phyloP scores from a whole-genome alignment of 2,797 vertebrate genomes.

The Toxotes lorentzi region DNA sequence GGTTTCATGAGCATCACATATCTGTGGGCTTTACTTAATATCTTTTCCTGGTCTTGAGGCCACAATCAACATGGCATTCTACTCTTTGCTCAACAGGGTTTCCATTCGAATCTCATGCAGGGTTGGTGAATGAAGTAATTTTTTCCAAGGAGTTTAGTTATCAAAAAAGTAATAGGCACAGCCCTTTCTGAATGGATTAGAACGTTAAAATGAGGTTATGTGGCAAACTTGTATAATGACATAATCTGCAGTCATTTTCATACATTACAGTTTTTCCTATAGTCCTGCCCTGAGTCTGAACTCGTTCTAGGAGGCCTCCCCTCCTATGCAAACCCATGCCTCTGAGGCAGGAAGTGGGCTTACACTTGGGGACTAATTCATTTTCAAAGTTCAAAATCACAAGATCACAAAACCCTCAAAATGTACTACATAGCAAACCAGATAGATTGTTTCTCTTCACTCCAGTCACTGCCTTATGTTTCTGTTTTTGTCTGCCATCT shows the following conservation, averaged over 20 bases:
- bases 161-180: constrained; percentile 59
- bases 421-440: constrained; percentile 19
- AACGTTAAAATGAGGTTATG: constrained; percentile 42
- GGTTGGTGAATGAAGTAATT: constrained; percentile 72
- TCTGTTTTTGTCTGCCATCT: constrained; percentile 15
- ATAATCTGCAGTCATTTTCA: constrained; percentile 37
- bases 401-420: constrained; percentile 49
- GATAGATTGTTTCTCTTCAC: constrained; percentile 24
- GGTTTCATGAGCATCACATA: constrained; percentile 68
- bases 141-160: constrained; percentile 59
- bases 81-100: constrained; percentile 54
- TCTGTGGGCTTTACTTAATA: constrained; percentile 74
- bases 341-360: constrained; percentile 58
- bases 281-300: constrained; percentile 26
- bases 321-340: constrained; percentile 28
- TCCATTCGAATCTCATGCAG: constrained; percentile 63
- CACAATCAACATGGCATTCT: constrained; percentile 67
- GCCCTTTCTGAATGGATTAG: constrained; percentile 56
- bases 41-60: constrained; percentile 77
- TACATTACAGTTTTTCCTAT: constrained; percentile 25
- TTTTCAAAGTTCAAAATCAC: constrained; percentile 61
- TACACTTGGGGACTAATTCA: constrained; percentile 49
- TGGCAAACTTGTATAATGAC: constrained; percentile 28
- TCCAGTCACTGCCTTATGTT: constrained; percentile 24
- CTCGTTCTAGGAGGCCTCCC: constrained; percentile 13